Conservation (phyloP, 2,113 vertebrate species). For the Grammomys dolichurus region DNA sequence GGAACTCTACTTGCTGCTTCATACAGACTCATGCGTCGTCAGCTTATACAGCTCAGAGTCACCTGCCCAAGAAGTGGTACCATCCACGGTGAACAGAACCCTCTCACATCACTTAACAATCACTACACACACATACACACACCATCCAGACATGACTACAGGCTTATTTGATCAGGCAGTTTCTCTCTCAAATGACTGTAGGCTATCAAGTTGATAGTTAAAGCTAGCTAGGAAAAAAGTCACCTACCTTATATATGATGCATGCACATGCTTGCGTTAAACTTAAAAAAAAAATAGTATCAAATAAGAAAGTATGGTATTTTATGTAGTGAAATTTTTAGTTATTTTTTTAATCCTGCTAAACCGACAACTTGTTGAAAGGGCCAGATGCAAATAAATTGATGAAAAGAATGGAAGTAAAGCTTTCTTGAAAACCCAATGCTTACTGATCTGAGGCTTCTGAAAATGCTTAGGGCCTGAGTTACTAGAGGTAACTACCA, state of each 20-base stretch:
- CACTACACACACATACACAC: too few species aligned
- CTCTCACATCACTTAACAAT: neutral
- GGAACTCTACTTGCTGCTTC: neutral
- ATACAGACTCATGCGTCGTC: neutral
- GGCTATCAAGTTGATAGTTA: neutral
- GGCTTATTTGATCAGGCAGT: neutral
- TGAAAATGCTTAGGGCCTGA: too few species aligned
- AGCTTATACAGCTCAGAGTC: neutral
- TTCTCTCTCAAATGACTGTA: neutral
- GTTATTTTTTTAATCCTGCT: neutral
- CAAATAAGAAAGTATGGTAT: neutral
- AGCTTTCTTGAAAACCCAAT: neutral
- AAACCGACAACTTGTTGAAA: neutral
- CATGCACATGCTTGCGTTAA: conserved; percentile 3
- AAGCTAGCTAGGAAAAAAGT: neutral
- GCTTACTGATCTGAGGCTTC: neutral
- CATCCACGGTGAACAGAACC: neutral
- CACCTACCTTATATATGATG: neutral
- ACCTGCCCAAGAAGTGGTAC: neutral
- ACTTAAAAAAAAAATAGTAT: neutral
- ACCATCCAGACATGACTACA: too few species aligned
- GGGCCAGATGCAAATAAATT: neutral
- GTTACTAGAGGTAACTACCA: neutral
- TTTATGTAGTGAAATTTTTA: conserved; percentile 14
- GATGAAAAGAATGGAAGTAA: neutral